phyloP scores from a whole-genome alignment of 2,113 vertebrate species.

The Mobula hypostoma region DNA sequence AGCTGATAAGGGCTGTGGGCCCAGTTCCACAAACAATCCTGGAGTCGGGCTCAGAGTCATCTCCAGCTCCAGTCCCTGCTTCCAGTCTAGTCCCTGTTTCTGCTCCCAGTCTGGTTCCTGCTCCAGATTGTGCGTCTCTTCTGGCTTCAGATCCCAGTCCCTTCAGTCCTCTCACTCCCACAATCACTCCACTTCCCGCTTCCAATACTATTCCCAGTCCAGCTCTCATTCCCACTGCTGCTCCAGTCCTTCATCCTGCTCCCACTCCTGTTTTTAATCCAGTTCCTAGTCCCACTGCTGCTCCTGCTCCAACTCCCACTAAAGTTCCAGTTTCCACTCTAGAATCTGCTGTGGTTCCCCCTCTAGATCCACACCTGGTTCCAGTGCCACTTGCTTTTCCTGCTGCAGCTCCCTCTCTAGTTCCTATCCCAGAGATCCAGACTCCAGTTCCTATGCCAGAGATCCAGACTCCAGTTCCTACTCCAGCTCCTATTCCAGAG shows the following conservation, averaged over 20 bases:
- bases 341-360: rapidly evolving
- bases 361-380: background rate
- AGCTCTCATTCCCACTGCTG: background rate
- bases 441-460: too few relatives aligned
- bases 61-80: rapidly evolving
- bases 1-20: background rate
- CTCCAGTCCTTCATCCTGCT: too few relatives aligned
- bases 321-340: background rate
- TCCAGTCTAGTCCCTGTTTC: rapidly evolving
- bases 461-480: too few relatives aligned
- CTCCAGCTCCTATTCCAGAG: too few relatives aligned
- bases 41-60: background rate
- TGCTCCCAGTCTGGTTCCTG: background rate
- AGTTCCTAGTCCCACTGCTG: too few relatives aligned
- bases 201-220: background rate
- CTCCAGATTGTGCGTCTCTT: too few relatives aligned
- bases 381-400: background rate
- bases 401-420: background rate
- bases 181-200: background rate
- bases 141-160: rapidly evolving
- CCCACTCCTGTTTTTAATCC: background rate
- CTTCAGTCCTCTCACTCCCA: constrained; percentile 7
- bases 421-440: too few relatives aligned
- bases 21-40: too few relatives aligned
- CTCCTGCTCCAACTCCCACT: background rate